phyloP scores from a whole-genome alignment of 2,888 invertebrate genomes.

The Drosophila mimica region DNA sequence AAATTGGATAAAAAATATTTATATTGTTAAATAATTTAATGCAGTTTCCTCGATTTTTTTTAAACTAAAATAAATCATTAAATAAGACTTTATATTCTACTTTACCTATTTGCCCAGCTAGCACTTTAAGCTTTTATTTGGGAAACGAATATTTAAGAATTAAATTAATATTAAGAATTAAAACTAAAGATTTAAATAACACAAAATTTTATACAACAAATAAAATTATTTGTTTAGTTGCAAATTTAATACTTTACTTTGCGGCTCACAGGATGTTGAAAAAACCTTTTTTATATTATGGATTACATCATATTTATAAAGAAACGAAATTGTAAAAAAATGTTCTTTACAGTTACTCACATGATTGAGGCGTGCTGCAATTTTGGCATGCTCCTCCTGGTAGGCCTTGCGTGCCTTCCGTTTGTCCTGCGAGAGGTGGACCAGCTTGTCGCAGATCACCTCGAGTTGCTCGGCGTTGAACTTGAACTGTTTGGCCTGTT shows the following conservation, averaged over 20 bases:
- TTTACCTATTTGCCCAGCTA: background rate
- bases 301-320: background rate
- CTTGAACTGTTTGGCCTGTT: constrained; percentile 92
- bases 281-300: background rate
- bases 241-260: background rate
- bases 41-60: background rate
- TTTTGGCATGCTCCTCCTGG: constrained; percentile 94
- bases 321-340: background rate
- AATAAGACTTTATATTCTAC: background rate
- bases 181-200: background rate
- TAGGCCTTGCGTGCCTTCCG: constrained; percentile 94
- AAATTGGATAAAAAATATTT: background rate
- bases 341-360: constrained; percentile 86
- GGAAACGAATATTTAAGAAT: background rate
- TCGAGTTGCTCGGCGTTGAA: constrained; percentile 95
- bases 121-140: background rate
- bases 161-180: no score
- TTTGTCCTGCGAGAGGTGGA: constrained; percentile 93
- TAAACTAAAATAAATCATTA: background rate
- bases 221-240: background rate
- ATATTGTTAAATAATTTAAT: background rate
- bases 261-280: background rate
- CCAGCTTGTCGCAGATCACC: constrained; percentile 92
- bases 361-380: constrained; percentile 92
- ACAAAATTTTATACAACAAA: background rate